Percentiles rank a stretch among this genome's conserved stretches.
These are phyloP conservation scores for Lepeophtheirus salmonis DNA, from an alignment of 1,140 invertebrate species.

Conservation along the genomic window DNA sequence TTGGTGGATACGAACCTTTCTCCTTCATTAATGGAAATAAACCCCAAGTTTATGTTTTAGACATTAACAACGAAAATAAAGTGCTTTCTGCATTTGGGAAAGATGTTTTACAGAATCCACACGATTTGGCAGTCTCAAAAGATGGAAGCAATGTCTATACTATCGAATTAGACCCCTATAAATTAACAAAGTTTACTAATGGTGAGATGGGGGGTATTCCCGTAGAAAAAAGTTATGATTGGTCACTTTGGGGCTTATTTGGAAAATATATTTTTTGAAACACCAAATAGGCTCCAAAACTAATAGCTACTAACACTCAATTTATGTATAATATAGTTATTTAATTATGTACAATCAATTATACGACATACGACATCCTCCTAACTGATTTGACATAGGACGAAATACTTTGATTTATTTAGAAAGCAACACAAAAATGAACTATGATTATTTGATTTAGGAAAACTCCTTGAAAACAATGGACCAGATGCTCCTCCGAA, in stretches of 20 bases:
- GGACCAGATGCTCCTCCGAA: background rate
- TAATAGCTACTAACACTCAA: too few species aligned
- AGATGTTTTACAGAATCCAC: slow-evolving; percentile 42
- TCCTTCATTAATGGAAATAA: background rate
- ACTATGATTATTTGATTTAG: too few species aligned
- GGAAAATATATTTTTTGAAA: too few species aligned
- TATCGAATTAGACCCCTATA: slow-evolving; percentile 44
- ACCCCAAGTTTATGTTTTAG: slow-evolving; percentile 15
- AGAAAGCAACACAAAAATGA: background rate
- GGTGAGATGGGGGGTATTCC: slow-evolving; percentile 19
- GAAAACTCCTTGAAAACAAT: background rate
- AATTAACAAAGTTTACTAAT: slow-evolving; percentile 39
- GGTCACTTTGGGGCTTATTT: too few species aligned
- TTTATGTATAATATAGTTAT: too few species aligned
- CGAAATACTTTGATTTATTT: slow-evolving; percentile 1
- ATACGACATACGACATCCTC: too few species aligned
- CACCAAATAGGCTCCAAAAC: background rate
- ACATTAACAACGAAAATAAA: slow-evolving; percentile 21
- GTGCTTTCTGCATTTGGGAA: slow-evolving; percentile 22
- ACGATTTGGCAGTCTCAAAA: slow-evolving; percentile 46
- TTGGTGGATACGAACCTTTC: background rate
- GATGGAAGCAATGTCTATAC: slow-evolving; percentile 51
- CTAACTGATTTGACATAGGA: too few species aligned
- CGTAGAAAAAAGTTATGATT: too few species aligned
- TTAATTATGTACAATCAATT: too few species aligned